Evolutionary conservation across 2,888 invertebrate genomes (phyloP).

Genomic region (Scelioninae gen. 1): DNA sequence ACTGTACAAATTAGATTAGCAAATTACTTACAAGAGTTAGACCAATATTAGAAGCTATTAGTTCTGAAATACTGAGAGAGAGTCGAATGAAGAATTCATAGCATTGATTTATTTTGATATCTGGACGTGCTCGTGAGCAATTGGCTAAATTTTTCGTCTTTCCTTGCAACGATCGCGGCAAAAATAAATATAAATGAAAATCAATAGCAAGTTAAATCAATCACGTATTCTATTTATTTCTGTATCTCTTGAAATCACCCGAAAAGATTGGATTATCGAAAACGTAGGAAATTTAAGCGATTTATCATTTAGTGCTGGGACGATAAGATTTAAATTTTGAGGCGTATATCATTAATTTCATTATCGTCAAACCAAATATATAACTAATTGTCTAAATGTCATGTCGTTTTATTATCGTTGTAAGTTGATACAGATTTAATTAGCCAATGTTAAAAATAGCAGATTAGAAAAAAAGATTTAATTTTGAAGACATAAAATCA

Average conservation of each 20-base stretch:
- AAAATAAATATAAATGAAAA: conserved; percentile 30
- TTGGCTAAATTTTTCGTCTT: conserved; percentile 17
- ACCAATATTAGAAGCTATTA: background rate
- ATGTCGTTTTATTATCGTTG: background rate
- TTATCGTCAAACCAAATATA: background rate
- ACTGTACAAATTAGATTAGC: too few species aligned
- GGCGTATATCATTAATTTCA: conserved; percentile 19
- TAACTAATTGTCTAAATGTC: conserved; percentile 10
- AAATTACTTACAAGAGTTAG: too few species aligned
- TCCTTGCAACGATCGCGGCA: background rate
- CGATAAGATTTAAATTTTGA: conserved; percentile 27
- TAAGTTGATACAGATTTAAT: too few species aligned
- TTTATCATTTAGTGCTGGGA: conserved; percentile 15
- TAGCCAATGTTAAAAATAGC: too few species aligned
- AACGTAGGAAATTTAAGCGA: conserved; percentile 14
- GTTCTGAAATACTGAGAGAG: background rate
- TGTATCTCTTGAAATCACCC: conserved; percentile 21
- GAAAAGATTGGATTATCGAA: conserved; percentile 24
- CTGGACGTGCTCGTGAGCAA: conserved; percentile 7
- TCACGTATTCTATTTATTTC: conserved; percentile 29
- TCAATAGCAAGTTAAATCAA: conserved; percentile 24
- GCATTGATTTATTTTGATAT: conserved; percentile 20
- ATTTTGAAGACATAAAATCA: too few species aligned
- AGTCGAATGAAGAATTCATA: background rate
- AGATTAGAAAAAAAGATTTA: too few species aligned